These are phyloP conservation scores for Chlorocebus sabaeus DNA, from an alignment of 2,113 vertebrate genomes.

Conservation along the genomic window DNA sequence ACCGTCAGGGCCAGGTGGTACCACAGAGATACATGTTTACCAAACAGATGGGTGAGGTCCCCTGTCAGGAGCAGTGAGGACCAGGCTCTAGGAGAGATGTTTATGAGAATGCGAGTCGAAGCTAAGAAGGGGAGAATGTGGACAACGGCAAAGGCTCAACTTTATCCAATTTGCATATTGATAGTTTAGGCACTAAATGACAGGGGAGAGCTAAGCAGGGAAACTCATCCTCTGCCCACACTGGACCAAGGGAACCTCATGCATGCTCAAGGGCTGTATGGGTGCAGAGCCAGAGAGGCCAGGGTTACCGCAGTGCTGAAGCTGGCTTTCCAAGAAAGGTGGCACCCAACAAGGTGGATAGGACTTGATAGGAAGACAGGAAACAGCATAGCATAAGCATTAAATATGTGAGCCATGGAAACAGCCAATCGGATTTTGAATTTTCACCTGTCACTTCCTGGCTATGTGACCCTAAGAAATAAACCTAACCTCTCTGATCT, in stretches of 20 bases:
- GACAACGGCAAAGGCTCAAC: background rate
- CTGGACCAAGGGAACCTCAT: background rate
- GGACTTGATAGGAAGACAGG: background rate
- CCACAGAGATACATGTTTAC: background rate
- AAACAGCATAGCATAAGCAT: background rate
- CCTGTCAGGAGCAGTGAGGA: background rate
- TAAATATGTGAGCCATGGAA: background rate
- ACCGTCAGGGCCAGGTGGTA: background rate
- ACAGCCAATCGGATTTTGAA: background rate
- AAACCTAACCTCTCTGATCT: background rate
- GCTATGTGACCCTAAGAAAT: background rate
- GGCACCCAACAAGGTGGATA: too few relatives aligned
- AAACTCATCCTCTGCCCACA: background rate
- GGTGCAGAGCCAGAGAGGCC: background rate
- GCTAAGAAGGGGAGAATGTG: background rate
- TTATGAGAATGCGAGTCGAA: background rate
- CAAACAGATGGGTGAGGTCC: background rate
- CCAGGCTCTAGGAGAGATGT: background rate
- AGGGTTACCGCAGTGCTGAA: fast-evolving
- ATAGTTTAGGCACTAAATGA: background rate
- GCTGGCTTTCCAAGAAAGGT: background rate
- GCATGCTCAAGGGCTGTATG: background rate
- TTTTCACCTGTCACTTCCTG: background rate
- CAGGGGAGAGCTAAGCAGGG: background rate
- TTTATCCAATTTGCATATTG: too few relatives aligned